phyloP scores from a whole-genome alignment of 2,888 invertebrate genomes.

The Melieria omissa region DNA sequence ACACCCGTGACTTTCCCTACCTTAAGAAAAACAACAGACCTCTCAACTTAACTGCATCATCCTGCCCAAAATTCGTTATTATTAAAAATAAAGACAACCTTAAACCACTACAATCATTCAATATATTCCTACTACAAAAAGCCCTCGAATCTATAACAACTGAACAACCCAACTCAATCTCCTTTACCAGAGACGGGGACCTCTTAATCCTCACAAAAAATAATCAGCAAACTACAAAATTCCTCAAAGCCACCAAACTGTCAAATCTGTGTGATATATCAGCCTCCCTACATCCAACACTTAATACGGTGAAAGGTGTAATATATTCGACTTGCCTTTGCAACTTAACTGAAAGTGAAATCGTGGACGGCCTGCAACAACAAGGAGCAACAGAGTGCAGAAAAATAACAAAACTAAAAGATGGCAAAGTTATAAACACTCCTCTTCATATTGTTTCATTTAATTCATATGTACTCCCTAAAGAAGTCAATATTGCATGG shows the following conservation, averaged over 20 bases:
- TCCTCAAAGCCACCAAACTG: constrained; percentile 3
- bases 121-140: background rate
- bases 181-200: background rate
- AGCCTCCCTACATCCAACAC: background rate
- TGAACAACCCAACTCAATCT: background rate
- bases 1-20: too few relatives aligned
- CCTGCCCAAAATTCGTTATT: background rate
- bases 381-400: background rate
- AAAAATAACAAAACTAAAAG: background rate
- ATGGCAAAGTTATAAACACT: background rate
- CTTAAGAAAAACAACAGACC: too few relatives aligned
- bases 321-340: background rate
- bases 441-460: too few relatives aligned
- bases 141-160: background rate
- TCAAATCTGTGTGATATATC: background rate
- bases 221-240: background rate
- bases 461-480: too few relatives aligned
- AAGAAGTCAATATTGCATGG: too few relatives aligned
- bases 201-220: too few relatives aligned
- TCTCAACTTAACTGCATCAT: too few relatives aligned
- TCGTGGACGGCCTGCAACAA: background rate
- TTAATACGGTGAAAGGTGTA: constrained; percentile 2
- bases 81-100: background rate
- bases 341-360: background rate
- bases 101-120: background rate